Evolutionary conservation across 2,797 vertebrate species (phyloP).

Genomic region (Crypturellus tataupa): DNA sequence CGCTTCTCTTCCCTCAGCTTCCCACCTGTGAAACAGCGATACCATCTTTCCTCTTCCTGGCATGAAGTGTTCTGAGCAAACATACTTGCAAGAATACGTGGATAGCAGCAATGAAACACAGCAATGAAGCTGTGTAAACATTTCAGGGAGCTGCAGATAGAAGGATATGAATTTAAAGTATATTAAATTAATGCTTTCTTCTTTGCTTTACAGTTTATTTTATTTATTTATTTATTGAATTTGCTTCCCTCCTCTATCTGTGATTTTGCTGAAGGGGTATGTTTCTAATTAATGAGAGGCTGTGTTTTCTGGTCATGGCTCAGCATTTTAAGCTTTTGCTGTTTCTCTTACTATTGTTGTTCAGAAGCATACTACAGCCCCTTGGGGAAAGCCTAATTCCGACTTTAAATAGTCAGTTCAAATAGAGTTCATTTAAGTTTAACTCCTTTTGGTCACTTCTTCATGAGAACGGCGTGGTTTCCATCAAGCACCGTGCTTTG

Average conservation of each 20-base stretch:
- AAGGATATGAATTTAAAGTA: neutral
- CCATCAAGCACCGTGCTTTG: neutral
- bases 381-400: neutral
- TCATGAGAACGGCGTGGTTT: neutral
- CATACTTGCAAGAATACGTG: neutral
- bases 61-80: neutral
- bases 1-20: neutral
- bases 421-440: neutral
- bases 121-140: neutral
- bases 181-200: neutral
- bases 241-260: neutral
- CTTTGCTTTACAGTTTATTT: neutral
- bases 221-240: neutral
- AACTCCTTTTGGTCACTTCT: neutral
- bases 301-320: conserved; percentile 16
- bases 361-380: neutral
- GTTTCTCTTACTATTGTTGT: neutral
- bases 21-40: neutral
- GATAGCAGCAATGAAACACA: neutral
- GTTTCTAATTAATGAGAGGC: conserved; percentile 6
- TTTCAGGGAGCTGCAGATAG: neutral
- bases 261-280: neutral
- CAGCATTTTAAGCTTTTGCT: neutral
- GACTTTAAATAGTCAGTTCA: neutral
- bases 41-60: neutral